Evolutionary conservation across 2,888 invertebrate species (phyloP), one percentile per base, ranked within the genome.

Genomic region (Trichopoda pennipes): DNA sequence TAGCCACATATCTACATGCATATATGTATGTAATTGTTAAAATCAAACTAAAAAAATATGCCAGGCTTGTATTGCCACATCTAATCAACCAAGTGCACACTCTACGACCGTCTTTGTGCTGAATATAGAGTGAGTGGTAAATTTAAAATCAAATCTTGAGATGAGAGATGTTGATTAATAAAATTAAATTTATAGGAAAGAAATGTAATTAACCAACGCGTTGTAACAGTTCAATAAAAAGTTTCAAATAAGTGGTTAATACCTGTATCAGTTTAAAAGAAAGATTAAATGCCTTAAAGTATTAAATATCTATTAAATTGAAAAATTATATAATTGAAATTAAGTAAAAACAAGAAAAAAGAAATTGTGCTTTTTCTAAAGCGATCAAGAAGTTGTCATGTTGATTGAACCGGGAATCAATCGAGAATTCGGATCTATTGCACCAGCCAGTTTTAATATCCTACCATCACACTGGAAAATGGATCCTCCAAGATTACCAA

Each of bases 381-480:
- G 78, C 75, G 55, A 66, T 61, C 61, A 82, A 82, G 56, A 77
- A 69, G 78, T 95, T 95, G 88, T 89, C 92, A 90, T 90, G 91
- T 90, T 91, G 90, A 90, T 90, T 87, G 91, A 91, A 90, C 88
- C 90, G 88, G 89, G 90, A 86, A 89, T 90, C 86, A 90, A 90
- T 87, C 90, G 90, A 86, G 90, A 90, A 87, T 91, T 90, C 88
- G 90, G 90, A 88, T 88, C 89, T 89, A 89, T 90, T 86, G 87
- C 90, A 87, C 88, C 90, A 88, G 88, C 89, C 86, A 87, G 86
- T 87, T 87, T 89, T 77, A 88, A 88, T 85, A 87, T 89, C 28
- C 28, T 28, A 80, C 86, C 87, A 85, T 86, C 88, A 84, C 90
- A 90, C 86, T 90, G 90, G 90, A 90, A 90, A 88, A 90, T 90